Evolutionary conservation across 2,113 vertebrate genomes (phyloP), one percentile per base, ranked within the genome.

Genomic region (Notothenia coriiceps): DNA sequence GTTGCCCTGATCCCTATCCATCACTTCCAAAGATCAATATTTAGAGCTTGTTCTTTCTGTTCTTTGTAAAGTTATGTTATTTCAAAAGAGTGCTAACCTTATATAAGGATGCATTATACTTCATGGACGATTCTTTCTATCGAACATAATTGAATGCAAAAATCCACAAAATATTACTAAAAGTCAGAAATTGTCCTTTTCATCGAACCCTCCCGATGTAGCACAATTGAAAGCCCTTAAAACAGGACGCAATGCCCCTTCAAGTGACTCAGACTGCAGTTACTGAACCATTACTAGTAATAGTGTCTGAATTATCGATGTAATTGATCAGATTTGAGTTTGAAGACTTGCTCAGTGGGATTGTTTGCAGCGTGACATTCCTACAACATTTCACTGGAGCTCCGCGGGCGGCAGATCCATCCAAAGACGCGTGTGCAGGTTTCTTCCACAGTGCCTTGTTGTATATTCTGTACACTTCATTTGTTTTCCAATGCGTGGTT

Each of bases 381-480:
- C 84, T 66, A 25, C 61, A 70, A 66, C 63, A 73, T 89, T 93
- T 95, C 91, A 77, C 84, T 80, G 94, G 96, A 96, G 90, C 2
- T 96, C 97, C 97, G 98, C 97, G 79, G 98, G 97, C 97, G 95
- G 98, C 95, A 88, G 94, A 94, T 96, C 94, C 92, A 91, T 74
- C 74, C 64, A 92, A 88, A 93, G 94, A 91, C 2, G 9, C 80
- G 89, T 81, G 82, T 82, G 77, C 86, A 86, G 74, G 74, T 86
- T 79, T 70, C 70, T 73, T 18, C 84, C 74, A 51, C 77, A 70
- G 94, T 94, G 94, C 93, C 92, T 94, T 93, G 78, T 70, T 93
- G 91, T 93, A 93, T 59, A 92, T 91, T 79, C 20, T 89, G 88
- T 89, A 90, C 70, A 89, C 82, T 84, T 86, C 12, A 59, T 85